Base-by-base conservation (phyloP, 92 coral and sea anemone species). In the Phenganax stokvisi region DNA sequence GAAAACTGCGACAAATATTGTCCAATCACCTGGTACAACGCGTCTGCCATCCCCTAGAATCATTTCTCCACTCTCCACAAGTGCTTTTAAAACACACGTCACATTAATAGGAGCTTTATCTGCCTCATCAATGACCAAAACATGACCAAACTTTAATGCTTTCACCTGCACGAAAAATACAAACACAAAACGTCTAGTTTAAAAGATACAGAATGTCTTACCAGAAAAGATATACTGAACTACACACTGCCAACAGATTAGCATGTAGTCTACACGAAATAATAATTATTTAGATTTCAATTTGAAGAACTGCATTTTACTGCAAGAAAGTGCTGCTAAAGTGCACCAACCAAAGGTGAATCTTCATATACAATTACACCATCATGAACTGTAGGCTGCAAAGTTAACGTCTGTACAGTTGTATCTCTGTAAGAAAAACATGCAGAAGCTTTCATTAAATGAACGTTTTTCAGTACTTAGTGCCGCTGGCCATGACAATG, bases 91-190 rank as follows among this genome's bases (percentile, higher is more conserved):
- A 65, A 94, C 92, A 69, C 98, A 94, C 56, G 98, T 94, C 82
- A 94, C 98, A 79, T 94, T 92, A 70, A 97, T 92, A 3, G 98
- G 92, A 5, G 98, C 98, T 85, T 94, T 94, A 85, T 94, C 98
- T 10, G 98, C 98, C 80, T 94, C 98, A 29, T 94, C 98, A 8
- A 94, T 91, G 63, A 94, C 97, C 72, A 94, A 81, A 87, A 94
- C 98, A 77, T 92, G 97, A 83, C 98, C 98, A 82, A 88, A 87
- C 86, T 94, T 94, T 60, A 94, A 92, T 17, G 98, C 98, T 72
- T 93, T 96, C 56, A 94, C 98, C 98, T 94, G 82, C n/a, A 25
- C 60, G 27, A 59, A 25, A 9, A 31, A 37, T 37, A 37, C 47
- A 37, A 17, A 20, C 31, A 64, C 70, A 20, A 64, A 37, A 5